Evolutionary conservation across 2,113 vertebrate species (phyloP).

Genomic region (Indicator maculatus): DNA sequence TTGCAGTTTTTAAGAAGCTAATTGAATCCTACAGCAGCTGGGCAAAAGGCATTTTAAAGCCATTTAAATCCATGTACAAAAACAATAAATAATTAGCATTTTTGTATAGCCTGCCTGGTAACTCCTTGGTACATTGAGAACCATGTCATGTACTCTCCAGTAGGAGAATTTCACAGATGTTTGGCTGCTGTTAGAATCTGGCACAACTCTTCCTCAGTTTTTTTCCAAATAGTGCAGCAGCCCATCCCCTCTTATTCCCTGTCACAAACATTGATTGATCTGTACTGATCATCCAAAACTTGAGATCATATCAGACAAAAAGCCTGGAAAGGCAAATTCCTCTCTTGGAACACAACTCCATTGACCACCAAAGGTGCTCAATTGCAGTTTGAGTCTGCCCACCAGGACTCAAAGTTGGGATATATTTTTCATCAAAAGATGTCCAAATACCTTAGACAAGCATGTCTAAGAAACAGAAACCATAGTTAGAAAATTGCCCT

Average conservation of each 20-base stretch:
- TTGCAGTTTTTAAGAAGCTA: slow-evolving; percentile 52
- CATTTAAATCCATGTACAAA: slow-evolving; percentile 57
- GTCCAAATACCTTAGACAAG: background rate
- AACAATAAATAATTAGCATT: slow-evolving; percentile 70
- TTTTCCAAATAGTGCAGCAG: background rate
- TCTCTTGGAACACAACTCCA: background rate
- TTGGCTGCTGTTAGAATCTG: slow-evolving; percentile 23
- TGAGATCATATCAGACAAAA: background rate
- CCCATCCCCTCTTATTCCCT: background rate
- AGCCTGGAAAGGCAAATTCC: background rate
- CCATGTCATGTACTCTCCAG: background rate
- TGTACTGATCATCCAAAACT: background rate
- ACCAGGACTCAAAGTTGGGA: background rate
- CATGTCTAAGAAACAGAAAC: background rate
- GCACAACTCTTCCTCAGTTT: background rate
- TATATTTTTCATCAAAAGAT: background rate
- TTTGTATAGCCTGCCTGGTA: slow-evolving; percentile 53
- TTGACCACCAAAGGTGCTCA: background rate
- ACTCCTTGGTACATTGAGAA: slow-evolving; percentile 22
- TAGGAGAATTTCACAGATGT: slow-evolving; percentile 47
- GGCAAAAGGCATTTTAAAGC: slow-evolving; percentile 57
- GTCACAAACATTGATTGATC: background rate
- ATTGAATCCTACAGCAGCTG: slow-evolving; percentile 58
- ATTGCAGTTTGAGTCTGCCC: background rate
- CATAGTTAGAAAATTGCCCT: rapidly evolving